These are phyloP conservation scores for Ricordea florida DNA, from an alignment of 92 coral and sea anemone genomes.

Conservation along the genomic window DNA sequence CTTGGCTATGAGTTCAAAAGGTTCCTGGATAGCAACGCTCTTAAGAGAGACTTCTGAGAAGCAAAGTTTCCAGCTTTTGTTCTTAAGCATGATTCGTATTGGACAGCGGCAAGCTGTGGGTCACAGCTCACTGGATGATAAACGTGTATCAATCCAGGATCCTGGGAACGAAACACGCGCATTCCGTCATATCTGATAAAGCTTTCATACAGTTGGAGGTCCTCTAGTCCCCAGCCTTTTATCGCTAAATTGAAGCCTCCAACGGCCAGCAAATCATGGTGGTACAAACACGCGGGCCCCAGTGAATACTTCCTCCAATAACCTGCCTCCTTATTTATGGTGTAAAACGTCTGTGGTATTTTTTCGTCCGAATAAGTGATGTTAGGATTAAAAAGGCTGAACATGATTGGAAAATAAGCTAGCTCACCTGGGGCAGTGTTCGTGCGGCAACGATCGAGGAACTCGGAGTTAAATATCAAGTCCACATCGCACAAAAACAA, in stretches of 20 bases:
- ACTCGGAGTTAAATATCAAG: constrained; percentile 76
- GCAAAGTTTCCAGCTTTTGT: constrained; percentile 76
- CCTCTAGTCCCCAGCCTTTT: constrained; percentile 93
- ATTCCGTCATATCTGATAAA: constrained; percentile 65
- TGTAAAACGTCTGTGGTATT: constrained; percentile 37
- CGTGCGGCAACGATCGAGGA: constrained; percentile 82
- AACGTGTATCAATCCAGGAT: constrained; percentile 84
- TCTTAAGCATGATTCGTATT: constrained; percentile 58
- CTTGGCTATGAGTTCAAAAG: too few relatives aligned
- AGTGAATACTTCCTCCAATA: constrained; percentile 86
- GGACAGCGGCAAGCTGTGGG: constrained; percentile 62
- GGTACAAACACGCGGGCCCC: constrained; percentile 85
- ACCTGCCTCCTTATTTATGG: constrained; percentile 79
- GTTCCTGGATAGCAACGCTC: constrained; percentile 43
- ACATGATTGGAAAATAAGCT: constrained; percentile 89
- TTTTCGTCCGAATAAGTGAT: constrained; percentile 48
- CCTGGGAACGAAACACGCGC: constrained; percentile 78
- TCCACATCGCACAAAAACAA: constrained; percentile 91
- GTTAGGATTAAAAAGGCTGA: constrained; percentile 85
- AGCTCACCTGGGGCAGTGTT: constrained; percentile 73
- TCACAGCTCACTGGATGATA: constrained; percentile 75
- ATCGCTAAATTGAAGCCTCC: constrained; percentile 90
- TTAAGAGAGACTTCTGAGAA: constrained; percentile 54
- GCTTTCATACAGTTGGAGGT: constrained; percentile 89
- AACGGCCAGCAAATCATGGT: constrained; percentile 77